Conservation (phyloP, 2,113 vertebrate species). For the Marmota monax region DNA sequence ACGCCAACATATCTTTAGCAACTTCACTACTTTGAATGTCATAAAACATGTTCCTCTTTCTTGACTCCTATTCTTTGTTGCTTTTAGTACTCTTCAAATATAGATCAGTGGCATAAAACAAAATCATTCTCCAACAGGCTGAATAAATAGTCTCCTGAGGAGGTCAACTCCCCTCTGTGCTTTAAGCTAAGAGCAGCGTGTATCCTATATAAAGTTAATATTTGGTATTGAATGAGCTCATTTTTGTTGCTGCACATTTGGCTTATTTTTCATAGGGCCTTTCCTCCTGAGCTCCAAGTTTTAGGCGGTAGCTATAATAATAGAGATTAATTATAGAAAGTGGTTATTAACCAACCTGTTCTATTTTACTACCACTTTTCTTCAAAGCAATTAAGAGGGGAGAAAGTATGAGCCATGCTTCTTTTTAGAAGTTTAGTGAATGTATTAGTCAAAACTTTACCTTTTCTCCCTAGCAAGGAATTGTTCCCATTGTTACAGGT, state of each 20-base stretch:
- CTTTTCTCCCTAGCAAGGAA: neutral
- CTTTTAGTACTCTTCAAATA: conserved; percentile 21
- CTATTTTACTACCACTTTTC: conserved; percentile 35
- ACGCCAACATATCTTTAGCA: neutral
- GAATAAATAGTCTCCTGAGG: neutral
- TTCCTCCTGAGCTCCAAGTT: neutral
- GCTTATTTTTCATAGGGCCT: neutral
- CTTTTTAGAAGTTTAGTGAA: neutral
- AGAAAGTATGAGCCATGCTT: conserved; percentile 16
- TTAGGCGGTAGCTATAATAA: conserved; percentile 35
- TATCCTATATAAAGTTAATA: neutral
- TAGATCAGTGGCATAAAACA: conserved; percentile 13
- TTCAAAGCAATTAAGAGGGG: conserved; percentile 27
- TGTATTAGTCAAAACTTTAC: neutral
- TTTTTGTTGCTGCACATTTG: neutral
- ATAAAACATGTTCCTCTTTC: conserved; percentile 25
- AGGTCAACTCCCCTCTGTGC: neutral
- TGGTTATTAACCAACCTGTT: conserved; percentile 47
- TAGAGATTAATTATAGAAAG: conserved; percentile 36
- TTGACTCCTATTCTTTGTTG: neutral
- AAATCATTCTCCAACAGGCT: neutral
- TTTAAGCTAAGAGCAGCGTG: neutral
- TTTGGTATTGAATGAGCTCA: neutral
- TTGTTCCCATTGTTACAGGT: too few relatives aligned
- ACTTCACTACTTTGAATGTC: conserved; percentile 13